Conservation (phyloP, 2,113 vertebrate species). For the Ibidorhyncha struthersii region DNA sequence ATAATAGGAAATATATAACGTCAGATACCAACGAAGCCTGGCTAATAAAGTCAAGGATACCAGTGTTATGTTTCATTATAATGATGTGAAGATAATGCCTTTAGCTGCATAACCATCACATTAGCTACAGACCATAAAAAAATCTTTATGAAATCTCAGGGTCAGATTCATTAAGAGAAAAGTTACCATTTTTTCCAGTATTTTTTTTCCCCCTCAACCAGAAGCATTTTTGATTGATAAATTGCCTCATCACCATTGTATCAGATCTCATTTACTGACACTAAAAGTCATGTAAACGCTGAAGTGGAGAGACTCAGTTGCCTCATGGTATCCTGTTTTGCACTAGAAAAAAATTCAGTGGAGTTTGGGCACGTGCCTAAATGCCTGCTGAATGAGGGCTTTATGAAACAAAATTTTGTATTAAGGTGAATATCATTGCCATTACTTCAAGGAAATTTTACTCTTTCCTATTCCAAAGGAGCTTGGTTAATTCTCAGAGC, state of each 20-base stretch:
- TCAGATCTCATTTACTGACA: not conserved
- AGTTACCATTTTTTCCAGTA: conserved; percentile 8
- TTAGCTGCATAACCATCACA: conserved; percentile 73
- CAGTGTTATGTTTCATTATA: conserved; percentile 74
- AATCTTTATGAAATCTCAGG: conserved; percentile 70
- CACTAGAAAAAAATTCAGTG: not conserved
- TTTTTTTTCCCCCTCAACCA: not conserved
- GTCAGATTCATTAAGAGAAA: conserved; percentile 68
- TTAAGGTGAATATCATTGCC: not conserved
- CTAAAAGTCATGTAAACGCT: not conserved
- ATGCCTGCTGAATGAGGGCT: not conserved
- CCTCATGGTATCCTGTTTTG: not conserved
- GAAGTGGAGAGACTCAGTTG: not conserved
- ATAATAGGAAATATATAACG: conserved; percentile 74
- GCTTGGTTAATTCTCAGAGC: not conserved
- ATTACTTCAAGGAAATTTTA: not conserved
- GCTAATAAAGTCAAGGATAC: conserved; percentile 62
- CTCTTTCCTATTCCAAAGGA: not conserved
- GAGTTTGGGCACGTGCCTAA: not conserved
- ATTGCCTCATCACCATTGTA: not conserved
- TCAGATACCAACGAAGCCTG: conserved; percentile 54
- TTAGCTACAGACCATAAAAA: conserved; percentile 76
- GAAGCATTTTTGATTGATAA: conserved; percentile 31
- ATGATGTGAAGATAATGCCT: conserved; percentile 79
- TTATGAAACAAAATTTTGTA: conserved; percentile 14